A percentile compares a stretch with the other conserved stretches of the same genome.
These are phyloP conservation scores for Drosophila kuntzei DNA, from an alignment of 2,888 invertebrate genomes.

Conservation along the genomic window DNA sequence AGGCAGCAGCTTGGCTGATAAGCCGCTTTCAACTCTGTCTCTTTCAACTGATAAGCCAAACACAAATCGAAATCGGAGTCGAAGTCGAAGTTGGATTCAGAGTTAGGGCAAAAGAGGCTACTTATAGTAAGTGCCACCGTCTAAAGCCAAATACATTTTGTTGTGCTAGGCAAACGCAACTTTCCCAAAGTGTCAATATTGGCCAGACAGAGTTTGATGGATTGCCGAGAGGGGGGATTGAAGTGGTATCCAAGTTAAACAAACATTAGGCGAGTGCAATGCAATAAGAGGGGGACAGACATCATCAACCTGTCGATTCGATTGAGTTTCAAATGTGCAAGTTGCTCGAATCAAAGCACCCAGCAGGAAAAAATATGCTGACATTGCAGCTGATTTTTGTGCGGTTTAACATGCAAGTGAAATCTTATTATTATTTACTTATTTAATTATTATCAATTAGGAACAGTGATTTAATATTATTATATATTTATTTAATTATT, in stretches of 20 bases:
- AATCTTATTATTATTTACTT: too few species aligned
- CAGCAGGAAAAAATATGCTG: constrained; percentile 20
- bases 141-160: constrained; percentile 51
- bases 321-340: constrained; percentile 29
- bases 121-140: constrained; percentile 70
- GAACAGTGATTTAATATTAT: too few species aligned
- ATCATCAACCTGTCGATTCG: constrained; percentile 28
- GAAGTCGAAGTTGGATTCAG: constrained; percentile 1
- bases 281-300: constrained; percentile 7
- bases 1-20: constrained; percentile 62
- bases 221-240: neutral
- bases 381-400: constrained; percentile 9
- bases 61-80: neutral
- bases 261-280: constrained; percentile 38
- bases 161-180: constrained; percentile 64
- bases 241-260: constrained; percentile 40
- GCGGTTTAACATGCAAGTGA: neutral
- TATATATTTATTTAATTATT: too few species aligned
- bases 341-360: constrained; percentile 41
- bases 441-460: too few species aligned
- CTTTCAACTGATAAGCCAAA: constrained; percentile 41
- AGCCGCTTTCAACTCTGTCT: constrained; percentile 60
- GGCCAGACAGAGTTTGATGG: constrained; percentile 35
- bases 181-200: constrained; percentile 76
- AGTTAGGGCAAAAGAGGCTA: constrained; percentile 40